Evolutionary conservation across 2,797 vertebrate species (phyloP).

Genomic region (Linurgus olivaceus): DNA sequence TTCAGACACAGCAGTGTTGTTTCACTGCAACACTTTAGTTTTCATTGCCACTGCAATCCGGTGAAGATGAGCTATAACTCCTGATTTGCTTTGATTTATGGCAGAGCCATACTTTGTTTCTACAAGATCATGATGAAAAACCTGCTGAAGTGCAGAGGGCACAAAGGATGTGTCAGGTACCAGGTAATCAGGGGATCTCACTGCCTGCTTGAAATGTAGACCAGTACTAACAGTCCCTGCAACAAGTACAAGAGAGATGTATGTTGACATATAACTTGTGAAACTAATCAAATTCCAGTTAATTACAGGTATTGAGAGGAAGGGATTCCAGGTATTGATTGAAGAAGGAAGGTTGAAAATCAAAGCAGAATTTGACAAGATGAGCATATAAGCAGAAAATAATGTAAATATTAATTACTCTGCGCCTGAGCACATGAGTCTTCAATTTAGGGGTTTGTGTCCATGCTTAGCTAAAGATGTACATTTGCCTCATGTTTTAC

Average conservation of each 20-base stretch:
- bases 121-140: not conserved
- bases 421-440: not conserved
- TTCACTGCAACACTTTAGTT: not conserved
- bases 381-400: not conserved
- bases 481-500: not conserved
- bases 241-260: not conserved
- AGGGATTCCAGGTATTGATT: not conserved
- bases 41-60: rapidly evolving
- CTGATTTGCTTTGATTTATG: not conserved
- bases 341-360: not conserved
- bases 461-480: not conserved
- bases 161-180: not conserved
- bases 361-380: not conserved
- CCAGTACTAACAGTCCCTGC: not conserved
- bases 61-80: not conserved
- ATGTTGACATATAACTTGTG: not conserved
- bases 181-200: not conserved
- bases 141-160: not conserved
- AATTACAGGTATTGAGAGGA: not conserved
- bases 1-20: not conserved
- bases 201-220: not conserved
- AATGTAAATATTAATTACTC: not conserved
- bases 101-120: not conserved
- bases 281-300: not conserved
- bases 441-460: not conserved